Percentiles rank a stretch among this genome's conserved stretches.
These are phyloP conservation scores for Patella ulyssiponensis DNA, from an alignment of 2,888 invertebrate species.

Conservation along the genomic window DNA sequence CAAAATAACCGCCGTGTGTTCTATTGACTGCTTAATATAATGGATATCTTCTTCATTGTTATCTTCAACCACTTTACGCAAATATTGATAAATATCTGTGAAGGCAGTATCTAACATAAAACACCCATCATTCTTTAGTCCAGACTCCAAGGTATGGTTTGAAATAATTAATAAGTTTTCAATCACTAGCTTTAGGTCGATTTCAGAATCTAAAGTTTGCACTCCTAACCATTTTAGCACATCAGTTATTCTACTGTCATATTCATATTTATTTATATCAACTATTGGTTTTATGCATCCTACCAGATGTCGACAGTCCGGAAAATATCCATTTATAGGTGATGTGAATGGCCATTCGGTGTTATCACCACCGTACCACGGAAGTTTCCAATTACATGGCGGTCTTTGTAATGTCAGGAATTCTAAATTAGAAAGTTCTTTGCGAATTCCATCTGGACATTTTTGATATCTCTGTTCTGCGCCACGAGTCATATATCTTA, in stretches of 20 bases:
- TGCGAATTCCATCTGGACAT: slow-evolving; percentile 3
- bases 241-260: neutral
- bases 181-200: neutral
- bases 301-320: neutral
- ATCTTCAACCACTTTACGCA: neutral
- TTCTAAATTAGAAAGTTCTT: slow-evolving; percentile 3
- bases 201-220: neutral
- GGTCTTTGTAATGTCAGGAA: slow-evolving; percentile 25
- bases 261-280: neutral
- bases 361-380: neutral
- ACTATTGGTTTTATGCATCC: neutral
- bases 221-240: neutral
- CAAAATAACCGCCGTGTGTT: neutral
- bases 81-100: neutral
- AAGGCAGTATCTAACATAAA: neutral
- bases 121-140: neutral
- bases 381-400: neutral
- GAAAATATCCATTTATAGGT: neutral
- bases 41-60: neutral
- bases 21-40: neutral
- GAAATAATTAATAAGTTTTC: neutral
- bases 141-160: neutral
- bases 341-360: neutral
- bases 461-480: neutral
- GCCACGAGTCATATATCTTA: neutral